Base-by-base conservation (phyloP, 2,113 vertebrate genomes). In the Phyllopteryx taeniolatus region DNA sequence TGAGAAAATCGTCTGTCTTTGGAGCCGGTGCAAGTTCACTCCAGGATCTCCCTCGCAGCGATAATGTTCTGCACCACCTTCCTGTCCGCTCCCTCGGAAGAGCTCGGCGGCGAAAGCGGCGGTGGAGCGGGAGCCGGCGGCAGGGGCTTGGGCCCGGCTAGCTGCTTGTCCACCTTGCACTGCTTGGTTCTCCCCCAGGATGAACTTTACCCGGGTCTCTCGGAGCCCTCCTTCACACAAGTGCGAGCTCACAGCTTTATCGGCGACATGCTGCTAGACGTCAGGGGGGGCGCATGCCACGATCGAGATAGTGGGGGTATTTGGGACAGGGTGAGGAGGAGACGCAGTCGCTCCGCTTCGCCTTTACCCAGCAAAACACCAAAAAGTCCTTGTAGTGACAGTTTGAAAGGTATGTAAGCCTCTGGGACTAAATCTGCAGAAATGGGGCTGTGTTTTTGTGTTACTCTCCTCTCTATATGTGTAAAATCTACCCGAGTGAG, bases 161-260 rank as follows among this genome's bases (percentile, higher is more conserved):
- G 93, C 64, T 95, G 94, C 79, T 87, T 95, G 71, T 86, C 82
- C 1, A 89, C 92, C 2, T 82, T 95, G 8, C 94, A 92, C 83
- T 95, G 93, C 87, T 90, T 94, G 46, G 87, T 94, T 19, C 92
- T 95, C 75, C 94, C 93, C 8, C 82, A 90, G 15, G 94, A 95
- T 15, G 93, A 95, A 71, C 83, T 93, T 10, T 94, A 88, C 79
- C 75, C 90, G 4, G 57, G 14, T 8, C 86, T 93, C 2, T 83
- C 91, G 0, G 84, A 91, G 31, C 8, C 86, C 80, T 74, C 83
- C 5, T 70, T 86, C 83, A 71, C 81, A 2, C 86, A 87, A 60
- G 82, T 87, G 71, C 78, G 77, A 72, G 73, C 91, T 15, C 88
- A 81, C 80, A 69, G 81, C 61, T 71, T 90, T 82, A 89, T 91